Percentiles rank a stretch among this genome's conserved stretches.
Evolutionary conservation across 37 sponge, comb jelly and placozoan genomes (phyloP).

Genomic region (Halisarca cf. caerulea): DNA sequence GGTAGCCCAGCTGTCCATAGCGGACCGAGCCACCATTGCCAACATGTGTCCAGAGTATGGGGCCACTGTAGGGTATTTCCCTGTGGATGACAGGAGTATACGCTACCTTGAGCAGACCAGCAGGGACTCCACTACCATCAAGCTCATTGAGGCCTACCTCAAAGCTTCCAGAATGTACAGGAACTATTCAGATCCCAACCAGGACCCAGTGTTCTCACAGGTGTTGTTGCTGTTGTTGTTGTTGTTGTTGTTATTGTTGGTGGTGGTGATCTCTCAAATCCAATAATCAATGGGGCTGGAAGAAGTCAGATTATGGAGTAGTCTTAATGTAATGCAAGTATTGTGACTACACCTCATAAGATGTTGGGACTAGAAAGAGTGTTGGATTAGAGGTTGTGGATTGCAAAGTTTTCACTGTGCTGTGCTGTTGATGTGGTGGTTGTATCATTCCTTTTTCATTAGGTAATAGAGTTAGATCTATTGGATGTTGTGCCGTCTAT

Average conservation of each 20-base stretch:
- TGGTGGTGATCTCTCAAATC: too few species aligned
- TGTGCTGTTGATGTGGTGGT: slow-evolving; percentile 5
- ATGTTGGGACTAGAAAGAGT: too few species aligned
- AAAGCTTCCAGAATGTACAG: slow-evolving; percentile 68
- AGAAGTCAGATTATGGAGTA: not conserved
- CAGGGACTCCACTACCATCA: slow-evolving; percentile 39
- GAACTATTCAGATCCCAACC: slow-evolving; percentile 45
- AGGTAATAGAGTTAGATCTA: slow-evolving; percentile 75
- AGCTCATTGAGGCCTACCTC: slow-evolving; percentile 67
- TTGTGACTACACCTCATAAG: too few species aligned
- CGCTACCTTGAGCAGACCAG: slow-evolving; percentile 84
- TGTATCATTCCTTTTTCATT: not conserved
- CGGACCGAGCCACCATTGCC: slow-evolving; percentile 88
- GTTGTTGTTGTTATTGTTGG: too few species aligned
- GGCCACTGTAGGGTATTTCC: slow-evolving; percentile 88
- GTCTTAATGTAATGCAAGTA: not conserved
- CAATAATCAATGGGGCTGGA: too few species aligned
- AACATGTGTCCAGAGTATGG: slow-evolving; percentile 98
- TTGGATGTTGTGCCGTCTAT: slow-evolving; percentile 75
- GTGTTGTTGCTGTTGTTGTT: not conserved
- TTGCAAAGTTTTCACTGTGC: too few species aligned
- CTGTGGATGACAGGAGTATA: slow-evolving; percentile 85
- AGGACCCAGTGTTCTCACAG: slow-evolving; percentile 79
- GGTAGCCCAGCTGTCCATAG: slow-evolving; percentile 85
- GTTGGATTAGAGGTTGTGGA: not conserved